Evolutionary conservation across 2,888 invertebrate genomes (phyloP).

Genomic region (Capitulum mitella): DNA sequence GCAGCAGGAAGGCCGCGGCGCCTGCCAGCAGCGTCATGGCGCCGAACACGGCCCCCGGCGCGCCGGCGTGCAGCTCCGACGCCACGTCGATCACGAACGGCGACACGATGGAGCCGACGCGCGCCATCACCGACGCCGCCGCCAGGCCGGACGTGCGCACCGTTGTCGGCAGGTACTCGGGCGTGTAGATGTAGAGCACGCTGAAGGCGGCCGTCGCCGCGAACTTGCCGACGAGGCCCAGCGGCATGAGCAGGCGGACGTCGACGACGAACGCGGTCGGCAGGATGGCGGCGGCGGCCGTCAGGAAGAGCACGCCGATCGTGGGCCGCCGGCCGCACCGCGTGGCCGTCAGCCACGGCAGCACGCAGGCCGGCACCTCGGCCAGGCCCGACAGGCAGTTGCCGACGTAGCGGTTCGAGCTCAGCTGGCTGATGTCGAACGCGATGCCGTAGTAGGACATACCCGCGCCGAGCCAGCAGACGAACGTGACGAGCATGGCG

Average conservation of each 20-base stretch:
- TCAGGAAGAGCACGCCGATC: constrained; percentile 33
- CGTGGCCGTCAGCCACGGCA: constrained; percentile 14
- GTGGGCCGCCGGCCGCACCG: constrained; percentile 56
- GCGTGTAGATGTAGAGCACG: constrained; percentile 76
- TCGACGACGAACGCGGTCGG: constrained; percentile 59
- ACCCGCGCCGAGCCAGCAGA: constrained; percentile 75
- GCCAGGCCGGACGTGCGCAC: constrained; percentile 81
- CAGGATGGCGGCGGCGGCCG: constrained; percentile 44
- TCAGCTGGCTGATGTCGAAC: constrained; percentile 70
- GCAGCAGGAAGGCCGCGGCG: constrained; percentile 58
- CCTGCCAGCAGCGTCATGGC: constrained; percentile 60
- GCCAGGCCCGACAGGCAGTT: constrained; percentile 66
- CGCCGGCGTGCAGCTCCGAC: constrained; percentile 26
- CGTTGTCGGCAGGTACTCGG: constrained; percentile 81
- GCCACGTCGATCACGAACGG: constrained; percentile 67
- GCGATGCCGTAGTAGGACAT: constrained; percentile 83
- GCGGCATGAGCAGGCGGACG: constrained; percentile 71
- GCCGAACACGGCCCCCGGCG: constrained; percentile 55
- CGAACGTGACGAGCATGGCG: constrained; percentile 64
- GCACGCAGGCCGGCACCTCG: constrained; percentile 39
- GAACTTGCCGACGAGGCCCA: constrained; percentile 40
- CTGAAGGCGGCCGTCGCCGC: constrained; percentile 55
- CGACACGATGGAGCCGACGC: constrained; percentile 76
- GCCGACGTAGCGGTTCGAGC: constrained; percentile 72
- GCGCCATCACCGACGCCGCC: constrained; percentile 71